Conservation (phyloP, 2,113 vertebrate species). For the Percopsis transmontana region DNA sequence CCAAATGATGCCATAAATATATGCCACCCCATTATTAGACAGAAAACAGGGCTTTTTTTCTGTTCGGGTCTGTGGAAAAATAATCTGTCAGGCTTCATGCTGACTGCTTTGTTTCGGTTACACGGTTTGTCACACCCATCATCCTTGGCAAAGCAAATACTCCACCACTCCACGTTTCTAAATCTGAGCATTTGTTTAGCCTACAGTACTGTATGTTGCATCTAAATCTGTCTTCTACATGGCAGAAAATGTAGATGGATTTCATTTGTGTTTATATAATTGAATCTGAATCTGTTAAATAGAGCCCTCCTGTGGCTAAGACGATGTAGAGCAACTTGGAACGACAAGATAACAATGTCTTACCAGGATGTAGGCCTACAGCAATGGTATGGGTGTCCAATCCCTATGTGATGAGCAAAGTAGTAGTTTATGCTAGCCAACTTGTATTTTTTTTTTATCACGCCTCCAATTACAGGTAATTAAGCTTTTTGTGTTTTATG, state of each 20-base stretch:
- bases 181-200: not conserved
- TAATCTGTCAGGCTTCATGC: slow-evolving; percentile 11
- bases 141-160: slow-evolving; percentile 18
- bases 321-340: slow-evolving; percentile 26
- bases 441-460: slow-evolving; percentile 19
- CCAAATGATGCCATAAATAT: slow-evolving; percentile 30
- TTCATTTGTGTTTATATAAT: not conserved
- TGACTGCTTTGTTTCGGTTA: slow-evolving; percentile 32
- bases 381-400: slow-evolving; percentile 26
- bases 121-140: slow-evolving; percentile 35
- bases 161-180: not conserved
- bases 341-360: not conserved
- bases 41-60: slow-evolving; percentile 56
- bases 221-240: slow-evolving; percentile 7
- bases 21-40: slow-evolving; percentile 44
- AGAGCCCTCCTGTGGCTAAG: slow-evolving; percentile 36
- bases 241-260: not conserved
- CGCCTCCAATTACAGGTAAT: slow-evolving; percentile 9
- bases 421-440: slow-evolving; percentile 14
- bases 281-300: not conserved
- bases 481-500: slow-evolving; percentile 18
- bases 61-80: slow-evolving; percentile 63
- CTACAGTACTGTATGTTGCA: slow-evolving; percentile 2
- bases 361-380: not conserved
- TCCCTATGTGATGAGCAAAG: slow-evolving; percentile 12